These are phyloP conservation scores for Tringa solitaria DNA, from an alignment of 2,113 vertebrate genomes.

Conservation along the genomic window DNA sequence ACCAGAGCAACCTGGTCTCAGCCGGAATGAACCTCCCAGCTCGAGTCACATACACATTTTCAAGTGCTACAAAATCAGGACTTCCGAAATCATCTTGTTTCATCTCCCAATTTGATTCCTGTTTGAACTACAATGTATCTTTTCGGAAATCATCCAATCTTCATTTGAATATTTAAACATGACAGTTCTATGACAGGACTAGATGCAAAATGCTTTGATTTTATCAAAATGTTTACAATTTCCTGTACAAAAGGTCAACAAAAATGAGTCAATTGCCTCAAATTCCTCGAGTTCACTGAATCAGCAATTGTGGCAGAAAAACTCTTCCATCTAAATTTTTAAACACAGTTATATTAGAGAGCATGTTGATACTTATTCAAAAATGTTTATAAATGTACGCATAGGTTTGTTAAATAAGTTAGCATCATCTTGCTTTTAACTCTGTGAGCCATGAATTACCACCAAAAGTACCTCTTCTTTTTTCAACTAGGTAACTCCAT, in stretches of 20 bases:
- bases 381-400: not conserved
- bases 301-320: not conserved
- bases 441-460: not conserved
- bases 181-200: not conserved
- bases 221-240: not conserved
- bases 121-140: not conserved
- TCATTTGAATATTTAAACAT: not conserved
- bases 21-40: not conserved
- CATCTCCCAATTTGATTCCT: not conserved
- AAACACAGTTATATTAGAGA: not conserved
- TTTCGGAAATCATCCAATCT: not conserved
- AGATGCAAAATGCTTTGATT: not conserved
- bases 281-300: not conserved
- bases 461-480: not conserved
- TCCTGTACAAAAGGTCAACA: not conserved
- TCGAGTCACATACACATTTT: not conserved
- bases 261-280: not conserved
- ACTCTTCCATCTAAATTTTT: not conserved
- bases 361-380: not conserved
- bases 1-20: not conserved
- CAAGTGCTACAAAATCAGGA: not conserved
- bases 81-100: not conserved
- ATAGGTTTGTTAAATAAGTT: not conserved
- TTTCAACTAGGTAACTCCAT: not conserved
- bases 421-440: not conserved